Evolutionary conservation across 1,140 invertebrate genomes (phyloP), one percentile per base, ranked within the genome.

Genomic region (Olivierus martensii): DNA sequence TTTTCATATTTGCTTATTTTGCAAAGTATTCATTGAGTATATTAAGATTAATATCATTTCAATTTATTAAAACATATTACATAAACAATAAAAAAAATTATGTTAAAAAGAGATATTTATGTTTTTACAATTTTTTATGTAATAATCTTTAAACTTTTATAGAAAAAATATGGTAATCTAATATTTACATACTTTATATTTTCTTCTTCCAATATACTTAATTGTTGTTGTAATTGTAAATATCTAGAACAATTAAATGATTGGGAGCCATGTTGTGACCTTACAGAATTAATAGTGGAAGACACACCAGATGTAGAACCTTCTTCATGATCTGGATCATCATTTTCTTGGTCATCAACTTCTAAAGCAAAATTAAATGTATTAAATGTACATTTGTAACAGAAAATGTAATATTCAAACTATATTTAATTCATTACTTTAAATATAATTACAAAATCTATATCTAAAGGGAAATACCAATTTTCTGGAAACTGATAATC

Each of bases 231-330:
- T 56, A 67, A 41, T 28, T 66, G 60, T 34, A 55, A 48, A 10
- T 60, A 42, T 47, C 63, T 71, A 71, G 54, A 75, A 72, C 51
- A 68, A 61, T 65, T 68, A 72, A 49, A 72, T 70, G 62, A 74
- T 73, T 47, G 67, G 66, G 46, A 69, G 57, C 52, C 15, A 58
- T 75, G 73, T 18, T 77, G 69, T 1, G 77, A 78, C 60, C 81
- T 81, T 1, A 76, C 66, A 2, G 79, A 79, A 65, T 79, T 79
- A 12, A 82, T 73, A 3, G 81, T 81, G n/a, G 28, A 28, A 9
- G 81, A 82, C 12, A 74, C 67, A 18, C 77, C 79, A 18, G 78
- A 80, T 7, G 80, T 78, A 0, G 76, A 76, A 15, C 73, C 71
- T 46, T 77, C 73, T 50, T 78, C 79, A 12, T 69, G 69, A 36